Conservation (phyloP, 1,140 invertebrate species). For the Lepidotrigona ventralis region DNA sequence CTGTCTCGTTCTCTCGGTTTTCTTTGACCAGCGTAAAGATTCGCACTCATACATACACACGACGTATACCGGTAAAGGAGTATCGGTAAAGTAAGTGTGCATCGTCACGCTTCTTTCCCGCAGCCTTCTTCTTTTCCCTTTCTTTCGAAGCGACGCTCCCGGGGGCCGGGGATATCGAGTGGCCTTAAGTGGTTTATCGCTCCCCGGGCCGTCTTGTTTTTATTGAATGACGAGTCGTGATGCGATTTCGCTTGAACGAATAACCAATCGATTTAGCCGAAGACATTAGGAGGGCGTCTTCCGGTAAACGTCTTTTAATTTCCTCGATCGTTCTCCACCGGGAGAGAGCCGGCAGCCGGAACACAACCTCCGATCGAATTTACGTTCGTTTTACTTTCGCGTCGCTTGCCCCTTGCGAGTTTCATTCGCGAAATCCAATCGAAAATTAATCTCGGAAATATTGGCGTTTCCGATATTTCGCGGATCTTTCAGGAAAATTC, state of each 20-base stretch:
- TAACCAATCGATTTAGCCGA: constrained; percentile 76
- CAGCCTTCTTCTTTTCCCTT: constrained; percentile 47
- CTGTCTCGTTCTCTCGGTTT: background rate
- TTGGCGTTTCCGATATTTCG: too few species aligned
- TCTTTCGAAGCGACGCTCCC: constrained; percentile 40
- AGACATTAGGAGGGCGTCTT: constrained; percentile 68
- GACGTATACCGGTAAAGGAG: background rate
- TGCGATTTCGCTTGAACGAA: constrained; percentile 75
- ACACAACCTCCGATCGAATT: background rate
- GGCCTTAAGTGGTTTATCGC: constrained; percentile 77
- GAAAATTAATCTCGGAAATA: background rate
- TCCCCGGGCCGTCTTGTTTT: constrained; percentile 74
- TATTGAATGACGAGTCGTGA: constrained; percentile 77
- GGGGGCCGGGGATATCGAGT: constrained; percentile 56
- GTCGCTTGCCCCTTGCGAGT: too few species aligned
- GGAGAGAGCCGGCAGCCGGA: background rate
- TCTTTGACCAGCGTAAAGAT: background rate
- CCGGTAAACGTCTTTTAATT: constrained; percentile 68
- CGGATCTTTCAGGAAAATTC: too few species aligned
- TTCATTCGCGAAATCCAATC: background rate
- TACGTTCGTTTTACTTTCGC: background rate
- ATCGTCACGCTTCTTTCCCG: constrained; percentile 43
- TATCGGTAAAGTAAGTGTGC: constrained; percentile 1
- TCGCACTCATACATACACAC: background rate
- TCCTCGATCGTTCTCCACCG: constrained; percentile 41